Evolutionary conservation across 2,888 invertebrate genomes (phyloP).

Genomic region (Erebia epiphron): DNA sequence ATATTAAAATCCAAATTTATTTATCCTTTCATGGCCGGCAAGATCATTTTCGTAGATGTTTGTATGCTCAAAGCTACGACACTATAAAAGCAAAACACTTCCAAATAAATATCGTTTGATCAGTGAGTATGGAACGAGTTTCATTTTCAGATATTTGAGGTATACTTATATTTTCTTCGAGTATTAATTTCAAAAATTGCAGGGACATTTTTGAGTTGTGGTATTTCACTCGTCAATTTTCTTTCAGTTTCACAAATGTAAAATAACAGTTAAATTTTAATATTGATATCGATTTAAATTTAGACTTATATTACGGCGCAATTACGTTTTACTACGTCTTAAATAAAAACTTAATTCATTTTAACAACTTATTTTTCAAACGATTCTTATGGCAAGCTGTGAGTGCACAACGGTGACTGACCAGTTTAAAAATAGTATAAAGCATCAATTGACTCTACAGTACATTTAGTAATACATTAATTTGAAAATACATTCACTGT

Average conservation of each 20-base stretch:
- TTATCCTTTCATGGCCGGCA: too few species aligned
- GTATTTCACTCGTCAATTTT: neutral
- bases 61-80: neutral
- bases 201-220: too few species aligned
- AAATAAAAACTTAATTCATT: neutral
- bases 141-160: neutral
- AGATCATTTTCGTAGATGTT: too few species aligned
- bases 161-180: too few species aligned
- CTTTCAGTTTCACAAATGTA: neutral
- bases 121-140: neutral
- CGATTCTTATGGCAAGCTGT: neutral
- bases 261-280: neutral
- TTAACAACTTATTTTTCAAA: neutral
- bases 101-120: neutral
- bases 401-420: neutral
- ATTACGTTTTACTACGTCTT: neutral
- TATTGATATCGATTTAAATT: conserved; percentile 1
- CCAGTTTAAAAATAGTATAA: neutral
- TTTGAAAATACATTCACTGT: conserved; percentile 28
- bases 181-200: too few species aligned
- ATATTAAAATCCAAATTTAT: too few species aligned
- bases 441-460: conserved; percentile 20
- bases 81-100: neutral
- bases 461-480: conserved; percentile 13
- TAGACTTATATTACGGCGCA: neutral